Evolutionary conservation across 2,113 vertebrate genomes (phyloP).

Genomic region (Mirza zaza): DNA sequence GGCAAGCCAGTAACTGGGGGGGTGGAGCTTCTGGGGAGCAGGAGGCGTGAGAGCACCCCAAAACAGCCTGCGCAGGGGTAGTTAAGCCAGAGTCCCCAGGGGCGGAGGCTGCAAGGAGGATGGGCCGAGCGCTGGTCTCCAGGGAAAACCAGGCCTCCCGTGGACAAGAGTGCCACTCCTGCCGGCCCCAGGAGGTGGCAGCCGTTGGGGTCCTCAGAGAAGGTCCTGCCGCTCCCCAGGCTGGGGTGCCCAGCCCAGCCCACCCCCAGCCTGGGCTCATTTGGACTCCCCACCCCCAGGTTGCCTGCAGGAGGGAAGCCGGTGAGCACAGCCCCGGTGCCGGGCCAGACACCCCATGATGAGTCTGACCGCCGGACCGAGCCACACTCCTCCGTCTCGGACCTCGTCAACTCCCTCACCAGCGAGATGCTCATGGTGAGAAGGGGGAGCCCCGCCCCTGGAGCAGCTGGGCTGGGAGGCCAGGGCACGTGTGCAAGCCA

Average conservation of each 20-base stretch:
- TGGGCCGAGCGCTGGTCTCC: neutral
- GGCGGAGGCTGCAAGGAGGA: neutral
- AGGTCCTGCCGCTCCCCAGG: neutral
- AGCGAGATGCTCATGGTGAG: conserved; percentile 99
- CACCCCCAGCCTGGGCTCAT: neutral
- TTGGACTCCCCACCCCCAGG: conserved; percentile 80
- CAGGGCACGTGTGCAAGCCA: fast-evolving
- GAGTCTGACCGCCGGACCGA: conserved; percentile 90
- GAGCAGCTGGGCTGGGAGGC: neutral
- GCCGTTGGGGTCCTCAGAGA: neutral
- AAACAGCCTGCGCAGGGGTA: neutral
- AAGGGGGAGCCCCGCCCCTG: conserved; percentile 56
- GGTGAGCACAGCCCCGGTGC: conserved; percentile 86
- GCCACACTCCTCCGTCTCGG: conserved; percentile 94
- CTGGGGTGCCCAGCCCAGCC: neutral
- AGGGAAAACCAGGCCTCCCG: neutral
- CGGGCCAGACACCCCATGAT: conserved; percentile 91
- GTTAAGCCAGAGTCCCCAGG: neutral
- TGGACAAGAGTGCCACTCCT: neutral
- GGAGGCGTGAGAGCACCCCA: neutral
- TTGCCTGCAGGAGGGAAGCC: conserved; percentile 91
- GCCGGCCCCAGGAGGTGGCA: neutral
- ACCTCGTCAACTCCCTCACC: conserved; percentile 97
- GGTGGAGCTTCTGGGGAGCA: neutral
- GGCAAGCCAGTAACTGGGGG: neutral